phyloP scores from a whole-genome alignment of 2,797 vertebrate genomes.

The Diglossa cyanea region DNA sequence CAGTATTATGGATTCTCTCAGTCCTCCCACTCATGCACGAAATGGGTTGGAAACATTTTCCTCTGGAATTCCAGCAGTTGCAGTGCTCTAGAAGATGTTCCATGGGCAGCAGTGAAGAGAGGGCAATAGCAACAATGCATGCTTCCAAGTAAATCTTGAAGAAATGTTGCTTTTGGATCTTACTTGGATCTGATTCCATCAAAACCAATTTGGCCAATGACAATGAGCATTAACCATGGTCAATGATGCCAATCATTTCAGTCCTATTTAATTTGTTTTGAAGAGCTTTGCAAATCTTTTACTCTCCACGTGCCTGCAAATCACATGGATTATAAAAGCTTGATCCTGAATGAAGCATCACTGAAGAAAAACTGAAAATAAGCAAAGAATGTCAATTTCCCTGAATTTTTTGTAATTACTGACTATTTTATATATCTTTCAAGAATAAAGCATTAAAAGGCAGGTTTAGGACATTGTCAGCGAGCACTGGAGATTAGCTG shows the following conservation, averaged over 20 bases:
- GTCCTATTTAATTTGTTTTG: background rate
- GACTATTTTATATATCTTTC: background rate
- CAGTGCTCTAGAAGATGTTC: background rate
- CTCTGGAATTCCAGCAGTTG: background rate
- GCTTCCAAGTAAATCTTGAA: background rate
- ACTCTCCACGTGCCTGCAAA: background rate
- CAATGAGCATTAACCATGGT: background rate
- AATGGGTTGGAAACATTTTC: background rate
- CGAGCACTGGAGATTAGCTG: background rate
- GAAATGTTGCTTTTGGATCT: background rate
- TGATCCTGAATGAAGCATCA: background rate
- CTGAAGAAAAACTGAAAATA: background rate
- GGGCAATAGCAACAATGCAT: background rate
- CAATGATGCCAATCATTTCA: background rate
- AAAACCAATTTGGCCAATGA: background rate
- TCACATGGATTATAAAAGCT: background rate
- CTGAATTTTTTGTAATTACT: background rate
- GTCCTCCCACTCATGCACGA: fast-evolving
- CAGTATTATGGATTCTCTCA: background rate
- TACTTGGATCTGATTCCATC: background rate
- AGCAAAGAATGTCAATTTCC: background rate
- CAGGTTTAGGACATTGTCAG: background rate
- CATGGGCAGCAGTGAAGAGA: background rate
- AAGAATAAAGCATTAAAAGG: background rate
- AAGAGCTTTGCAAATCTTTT: background rate